These are phyloP conservation scores for Tachypleus tridentatus DNA, from an alignment of 1,140 invertebrate species.

Conservation along the genomic window DNA sequence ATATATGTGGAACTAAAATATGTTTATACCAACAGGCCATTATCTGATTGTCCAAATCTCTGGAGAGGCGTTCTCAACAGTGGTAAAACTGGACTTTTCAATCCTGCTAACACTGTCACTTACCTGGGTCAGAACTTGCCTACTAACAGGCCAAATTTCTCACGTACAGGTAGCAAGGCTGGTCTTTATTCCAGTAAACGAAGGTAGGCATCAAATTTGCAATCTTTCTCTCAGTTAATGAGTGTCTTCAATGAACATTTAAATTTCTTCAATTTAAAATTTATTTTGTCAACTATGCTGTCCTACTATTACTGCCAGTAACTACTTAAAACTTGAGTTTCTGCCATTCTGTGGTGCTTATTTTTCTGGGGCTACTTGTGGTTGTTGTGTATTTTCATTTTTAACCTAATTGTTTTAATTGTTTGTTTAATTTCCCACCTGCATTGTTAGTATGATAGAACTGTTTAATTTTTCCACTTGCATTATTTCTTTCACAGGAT, in stretches of 20 bases:
- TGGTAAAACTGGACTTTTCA: constrained; percentile 78
- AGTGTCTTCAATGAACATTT: not conserved
- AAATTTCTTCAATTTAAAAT: constrained; percentile 5
- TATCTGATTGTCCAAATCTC: constrained; percentile 30
- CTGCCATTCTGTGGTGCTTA: too few relatives aligned
- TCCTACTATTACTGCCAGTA: too few relatives aligned
- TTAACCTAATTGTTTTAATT: too few relatives aligned
- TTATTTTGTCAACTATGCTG: not conserved
- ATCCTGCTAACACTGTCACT: constrained; percentile 75
- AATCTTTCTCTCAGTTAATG: too few relatives aligned
- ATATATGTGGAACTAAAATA: too few relatives aligned
- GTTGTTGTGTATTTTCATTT: too few relatives aligned
- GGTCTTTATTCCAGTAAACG: constrained; percentile 32
- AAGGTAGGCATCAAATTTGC: constrained; percentile 32
- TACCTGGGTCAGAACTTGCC: constrained; percentile 71
- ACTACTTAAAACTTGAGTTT: too few relatives aligned
- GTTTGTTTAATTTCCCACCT: too few relatives aligned
- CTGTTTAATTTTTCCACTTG: too few relatives aligned
- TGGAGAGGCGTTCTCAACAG: constrained; percentile 77
- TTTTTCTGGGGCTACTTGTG: too few relatives aligned
- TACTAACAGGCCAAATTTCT: constrained; percentile 45
- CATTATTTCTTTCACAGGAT: too few relatives aligned
- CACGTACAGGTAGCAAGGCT: constrained; percentile 10
- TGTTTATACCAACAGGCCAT: constrained; percentile 11
- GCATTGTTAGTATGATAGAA: too few relatives aligned